phyloP scores from a whole-genome alignment of 2,797 vertebrate genomes.

The Acanthiza pusilla region DNA sequence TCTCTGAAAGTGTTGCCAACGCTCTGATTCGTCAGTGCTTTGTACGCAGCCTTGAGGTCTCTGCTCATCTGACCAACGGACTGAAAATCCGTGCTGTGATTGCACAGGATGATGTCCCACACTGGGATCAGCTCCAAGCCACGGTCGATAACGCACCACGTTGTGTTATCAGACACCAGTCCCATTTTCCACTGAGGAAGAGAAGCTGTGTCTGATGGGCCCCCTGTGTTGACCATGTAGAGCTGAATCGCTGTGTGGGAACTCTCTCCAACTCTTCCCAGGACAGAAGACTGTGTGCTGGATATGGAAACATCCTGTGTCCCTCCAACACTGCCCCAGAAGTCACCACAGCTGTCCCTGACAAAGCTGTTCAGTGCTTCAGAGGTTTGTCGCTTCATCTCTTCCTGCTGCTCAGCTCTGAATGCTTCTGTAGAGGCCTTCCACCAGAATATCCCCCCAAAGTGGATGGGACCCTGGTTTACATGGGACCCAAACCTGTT shows the following conservation, averaged over 20 bases:
- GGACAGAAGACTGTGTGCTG: not conserved
- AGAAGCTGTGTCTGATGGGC: constrained; percentile 33
- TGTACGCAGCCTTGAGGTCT: constrained; percentile 21
- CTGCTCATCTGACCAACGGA: not conserved
- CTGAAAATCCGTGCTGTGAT: constrained; percentile 60
- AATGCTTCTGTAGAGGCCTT: constrained; percentile 58
- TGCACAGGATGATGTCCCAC: constrained; percentile 65
- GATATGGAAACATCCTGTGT: fast-evolving
- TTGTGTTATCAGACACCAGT: constrained; percentile 53
- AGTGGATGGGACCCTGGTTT: constrained; percentile 70
- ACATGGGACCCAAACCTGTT: constrained; percentile 69
- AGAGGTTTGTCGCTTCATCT: constrained; percentile 27
- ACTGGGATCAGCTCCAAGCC: constrained; percentile 61
- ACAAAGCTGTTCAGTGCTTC: not conserved
- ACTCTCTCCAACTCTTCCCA: not conserved
- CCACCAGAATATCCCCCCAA: constrained; percentile 76
- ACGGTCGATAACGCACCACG: constrained; percentile 67
- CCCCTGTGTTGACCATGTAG: constrained; percentile 42
- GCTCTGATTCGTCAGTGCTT: not conserved
- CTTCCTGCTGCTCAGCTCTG: not conserved
- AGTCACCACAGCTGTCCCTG: not conserved
- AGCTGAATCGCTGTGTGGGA: constrained; percentile 8
- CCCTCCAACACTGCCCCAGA: fast-evolving
- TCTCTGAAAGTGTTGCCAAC: not conserved
- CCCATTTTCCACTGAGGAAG: constrained; percentile 56